A percentile compares a stretch with the other conserved stretches of the same genome.
Conservation (phyloP, 2,113 vertebrate species). For the Nothocercus nigrocapillus region DNA sequence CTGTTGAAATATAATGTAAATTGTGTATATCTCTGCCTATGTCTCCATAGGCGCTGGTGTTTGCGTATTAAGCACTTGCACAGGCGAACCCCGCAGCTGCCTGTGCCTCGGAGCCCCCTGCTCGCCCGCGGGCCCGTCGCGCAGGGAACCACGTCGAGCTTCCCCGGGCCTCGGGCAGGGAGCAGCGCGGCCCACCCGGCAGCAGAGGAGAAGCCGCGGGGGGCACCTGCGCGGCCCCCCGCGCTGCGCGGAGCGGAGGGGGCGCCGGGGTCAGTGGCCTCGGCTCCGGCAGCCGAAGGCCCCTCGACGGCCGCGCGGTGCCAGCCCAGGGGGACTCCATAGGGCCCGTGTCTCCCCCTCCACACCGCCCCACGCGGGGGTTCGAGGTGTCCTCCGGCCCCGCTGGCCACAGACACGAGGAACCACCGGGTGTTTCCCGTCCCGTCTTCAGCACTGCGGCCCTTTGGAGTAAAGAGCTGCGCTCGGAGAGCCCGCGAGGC, state of each 20-base stretch:
- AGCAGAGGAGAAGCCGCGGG: background rate
- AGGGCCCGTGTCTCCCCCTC: background rate
- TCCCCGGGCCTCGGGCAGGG: background rate
- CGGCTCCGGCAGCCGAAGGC: background rate
- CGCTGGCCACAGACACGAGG: background rate
- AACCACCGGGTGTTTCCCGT: background rate
- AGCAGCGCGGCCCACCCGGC: background rate
- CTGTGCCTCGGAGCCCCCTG: slow-evolving; percentile 7
- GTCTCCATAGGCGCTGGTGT: slow-evolving; percentile 19
- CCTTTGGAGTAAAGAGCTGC: background rate
- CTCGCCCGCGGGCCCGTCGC: background rate
- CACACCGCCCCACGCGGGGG: background rate
- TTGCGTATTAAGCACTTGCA: background rate
- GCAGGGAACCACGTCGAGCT: background rate
- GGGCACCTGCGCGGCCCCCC: no score
- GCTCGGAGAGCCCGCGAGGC: no score
- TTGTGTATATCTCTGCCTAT: slow-evolving; percentile 36
- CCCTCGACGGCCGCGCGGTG: background rate
- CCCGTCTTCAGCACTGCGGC: background rate
- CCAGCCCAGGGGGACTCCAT: background rate
- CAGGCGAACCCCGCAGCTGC: background rate
- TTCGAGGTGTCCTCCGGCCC: background rate
- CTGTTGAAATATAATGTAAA: slow-evolving; percentile 43
- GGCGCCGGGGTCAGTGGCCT: slow-evolving; percentile 48
- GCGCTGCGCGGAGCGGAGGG: no score